These are phyloP conservation scores for Atrichornis clamosus DNA, from an alignment of 2,113 vertebrate species.

Conservation along the genomic window DNA sequence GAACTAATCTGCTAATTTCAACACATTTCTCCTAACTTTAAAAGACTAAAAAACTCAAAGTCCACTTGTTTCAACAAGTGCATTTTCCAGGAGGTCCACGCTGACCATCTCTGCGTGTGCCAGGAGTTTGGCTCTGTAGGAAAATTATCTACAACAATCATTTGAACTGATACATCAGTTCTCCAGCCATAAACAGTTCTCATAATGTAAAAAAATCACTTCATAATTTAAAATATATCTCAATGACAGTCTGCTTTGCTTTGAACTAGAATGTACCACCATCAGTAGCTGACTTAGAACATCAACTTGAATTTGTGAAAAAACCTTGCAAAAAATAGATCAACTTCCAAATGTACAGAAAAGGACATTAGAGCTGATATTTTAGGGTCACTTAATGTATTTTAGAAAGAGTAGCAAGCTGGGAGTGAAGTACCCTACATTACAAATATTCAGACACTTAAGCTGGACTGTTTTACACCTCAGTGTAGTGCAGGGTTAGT, in stretches of 20 bases:
- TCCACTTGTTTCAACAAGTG: neutral
- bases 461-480: neutral
- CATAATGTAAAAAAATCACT: conserved; percentile 30
- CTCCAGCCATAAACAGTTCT: neutral
- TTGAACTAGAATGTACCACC: neutral
- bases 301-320: conserved; percentile 33
- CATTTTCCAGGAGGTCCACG: neutral
- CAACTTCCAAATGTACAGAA: conserved; percentile 58
- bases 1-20: neutral
- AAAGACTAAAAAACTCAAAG: neutral
- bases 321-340: conserved; percentile 66
- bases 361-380: conserved; percentile 25
- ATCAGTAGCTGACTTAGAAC: neutral
- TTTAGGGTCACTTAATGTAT: conserved; percentile 28
- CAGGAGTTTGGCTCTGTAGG: neutral
- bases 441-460: conserved; percentile 27
- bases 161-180: neutral
- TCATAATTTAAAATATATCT: conserved; percentile 51
- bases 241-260: neutral
- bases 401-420: conserved; percentile 44
- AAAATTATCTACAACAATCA: neutral
- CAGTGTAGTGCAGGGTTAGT: neutral
- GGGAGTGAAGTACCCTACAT: conserved; percentile 4
- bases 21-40: neutral
- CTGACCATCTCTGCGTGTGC: neutral